phyloP scores from a whole-genome alignment of 1,140 invertebrate genomes.

The Geopemphigus sp. region DNA sequence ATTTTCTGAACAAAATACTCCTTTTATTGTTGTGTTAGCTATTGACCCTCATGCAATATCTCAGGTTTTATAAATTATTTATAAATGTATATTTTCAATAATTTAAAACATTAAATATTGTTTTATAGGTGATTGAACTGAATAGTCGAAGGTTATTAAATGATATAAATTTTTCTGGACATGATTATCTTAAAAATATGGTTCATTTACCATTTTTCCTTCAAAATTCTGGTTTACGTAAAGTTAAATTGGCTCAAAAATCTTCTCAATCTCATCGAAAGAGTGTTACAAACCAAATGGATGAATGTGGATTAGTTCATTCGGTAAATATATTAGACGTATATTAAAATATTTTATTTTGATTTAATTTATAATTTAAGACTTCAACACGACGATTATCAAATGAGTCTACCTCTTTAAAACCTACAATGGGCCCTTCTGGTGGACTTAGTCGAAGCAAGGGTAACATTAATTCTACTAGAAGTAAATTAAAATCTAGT shows the following conservation, averaged over 20 bases:
- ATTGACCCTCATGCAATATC: slow-evolving; percentile 97
- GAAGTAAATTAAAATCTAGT: slow-evolving; percentile 71
- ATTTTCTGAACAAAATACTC: slow-evolving; percentile 85
- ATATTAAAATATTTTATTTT: slow-evolving; percentile 1
- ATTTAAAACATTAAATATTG: neutral
- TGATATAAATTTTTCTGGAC: slow-evolving; percentile 86
- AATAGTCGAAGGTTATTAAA: slow-evolving; percentile 81
- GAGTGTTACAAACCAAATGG: slow-evolving; percentile 50
- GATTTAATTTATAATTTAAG: slow-evolving; percentile 47
- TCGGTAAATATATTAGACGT: slow-evolving; percentile 13
- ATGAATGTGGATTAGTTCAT: slow-evolving; percentile 50
- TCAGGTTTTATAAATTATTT: slow-evolving; percentile 68
- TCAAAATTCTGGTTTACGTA: slow-evolving; percentile 90
- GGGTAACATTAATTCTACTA: slow-evolving; percentile 59
- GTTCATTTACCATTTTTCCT: slow-evolving; percentile 97
- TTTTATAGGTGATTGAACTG: slow-evolving; percentile 78
- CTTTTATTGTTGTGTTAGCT: slow-evolving; percentile 89
- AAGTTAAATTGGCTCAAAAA: slow-evolving; percentile 82
- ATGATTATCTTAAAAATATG: slow-evolving; percentile 93
- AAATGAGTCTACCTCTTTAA: slow-evolving; percentile 59
- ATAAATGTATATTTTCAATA: neutral
- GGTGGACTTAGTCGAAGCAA: slow-evolving; percentile 56
- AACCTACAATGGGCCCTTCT: slow-evolving; percentile 11
- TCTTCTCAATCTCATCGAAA: slow-evolving; percentile 57
- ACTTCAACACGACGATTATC: slow-evolving; percentile 72